phyloP scores from a whole-genome alignment of 2,113 vertebrate genomes.

The Myotis davidii region DNA sequence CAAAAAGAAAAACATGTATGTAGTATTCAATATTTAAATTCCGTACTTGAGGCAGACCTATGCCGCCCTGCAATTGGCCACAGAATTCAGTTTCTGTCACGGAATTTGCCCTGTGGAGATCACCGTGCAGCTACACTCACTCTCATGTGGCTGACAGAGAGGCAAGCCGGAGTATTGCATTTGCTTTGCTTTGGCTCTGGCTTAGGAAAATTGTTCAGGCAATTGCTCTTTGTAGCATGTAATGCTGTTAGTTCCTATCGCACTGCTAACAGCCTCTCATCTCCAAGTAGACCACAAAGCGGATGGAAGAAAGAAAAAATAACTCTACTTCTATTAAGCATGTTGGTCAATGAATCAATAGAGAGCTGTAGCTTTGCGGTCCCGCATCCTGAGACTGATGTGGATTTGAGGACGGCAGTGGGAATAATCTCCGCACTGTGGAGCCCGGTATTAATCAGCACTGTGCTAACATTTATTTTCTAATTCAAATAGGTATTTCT shows the following conservation, averaged over 20 bases:
- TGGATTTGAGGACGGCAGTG: not conserved
- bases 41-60: constrained; percentile 29
- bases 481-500: not conserved
- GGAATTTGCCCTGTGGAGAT: constrained; percentile 74
- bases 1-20: constrained; percentile 1
- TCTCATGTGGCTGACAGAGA: constrained; percentile 44
- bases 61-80: constrained; percentile 56
- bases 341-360: not conserved
- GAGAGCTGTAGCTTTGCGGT: not conserved
- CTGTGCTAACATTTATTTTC: not conserved
- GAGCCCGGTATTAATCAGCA: not conserved
- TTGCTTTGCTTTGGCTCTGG: constrained; percentile 68
- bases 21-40: constrained; percentile 45
- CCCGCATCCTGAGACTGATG: not conserved
- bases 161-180: not conserved
- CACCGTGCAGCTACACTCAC: not conserved
- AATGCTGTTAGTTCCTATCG: constrained; percentile 74
- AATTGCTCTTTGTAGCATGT: constrained; percentile 73
- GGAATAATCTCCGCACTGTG: not conserved
- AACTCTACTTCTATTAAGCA: not conserved
- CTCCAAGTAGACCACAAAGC: not conserved
- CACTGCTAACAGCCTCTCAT: constrained; percentile 58
- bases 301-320: constrained; percentile 35
- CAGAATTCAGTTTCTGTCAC: constrained; percentile 48
- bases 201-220: constrained; percentile 73